Evolutionary conservation across 2,113 vertebrate genomes (phyloP), one percentile per base, ranked within the genome.

Genomic region (Pleuronectes platessa): DNA sequence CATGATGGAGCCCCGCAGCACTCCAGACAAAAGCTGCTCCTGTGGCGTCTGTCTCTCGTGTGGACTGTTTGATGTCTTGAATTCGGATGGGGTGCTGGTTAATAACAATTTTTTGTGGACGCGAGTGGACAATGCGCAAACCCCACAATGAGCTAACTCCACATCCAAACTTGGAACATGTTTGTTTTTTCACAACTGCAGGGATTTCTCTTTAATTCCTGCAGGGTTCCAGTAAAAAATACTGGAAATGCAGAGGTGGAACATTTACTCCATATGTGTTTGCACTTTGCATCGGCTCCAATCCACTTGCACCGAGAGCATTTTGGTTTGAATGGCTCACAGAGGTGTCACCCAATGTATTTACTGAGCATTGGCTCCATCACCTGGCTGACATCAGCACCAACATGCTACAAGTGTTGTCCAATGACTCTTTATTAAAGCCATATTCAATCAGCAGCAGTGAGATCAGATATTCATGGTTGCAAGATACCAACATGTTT

Each of bases 311-410:
- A 31, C 31, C 31, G 2, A 8, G 31, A 7, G 6, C 31, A 31
- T 31, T 31, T 13, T 1, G 4, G 54, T 26, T 13, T 80, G 31
- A 60, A 17, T 37, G 53, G 23, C 23, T 37, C 60, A 27, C 7
- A 5, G 45, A 53, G 49, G 17, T 24, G 40, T 51, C 3, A 18
- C 23, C 24, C 8, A 5, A 51, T 14, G 14, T 17, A 69, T 68
- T 68, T 23, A 49, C 53, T 20, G 2, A 40, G 37, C 47, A 84
- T 72, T 78, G 66, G 76, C 74, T 47, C 74, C 61, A 63, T 51
- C 70, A 6, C 42, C 67, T 72, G 71, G 51, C 37, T 62, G 12
- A 1, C n/a, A 63, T 27, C 45, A 60, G 23, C 31, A 73, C 8
- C 40, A 77, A 14, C n/a, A 51, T 23, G 24, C 51, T 53, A 10